Evolutionary conservation across 1,140 invertebrate genomes (phyloP).

Genomic region (Saccostrea echinata): DNA sequence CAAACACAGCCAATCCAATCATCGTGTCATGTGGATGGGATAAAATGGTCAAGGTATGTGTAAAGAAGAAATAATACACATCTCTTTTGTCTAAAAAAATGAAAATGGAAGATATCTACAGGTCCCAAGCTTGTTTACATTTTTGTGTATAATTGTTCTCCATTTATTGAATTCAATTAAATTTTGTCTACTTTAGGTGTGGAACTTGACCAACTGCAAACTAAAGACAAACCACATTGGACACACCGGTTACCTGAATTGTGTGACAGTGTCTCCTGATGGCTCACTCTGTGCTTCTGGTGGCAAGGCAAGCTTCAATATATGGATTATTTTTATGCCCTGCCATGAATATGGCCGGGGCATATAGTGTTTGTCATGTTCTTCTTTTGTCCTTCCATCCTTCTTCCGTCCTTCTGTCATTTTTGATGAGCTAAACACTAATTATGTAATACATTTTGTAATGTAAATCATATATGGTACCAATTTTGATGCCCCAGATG

Average conservation of each 20-base stretch:
- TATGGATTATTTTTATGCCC: constrained; percentile 33
- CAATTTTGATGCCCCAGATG: too few relatives aligned
- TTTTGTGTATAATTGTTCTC: neutral
- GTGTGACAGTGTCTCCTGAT: constrained; percentile 99
- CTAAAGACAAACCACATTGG: constrained; percentile 99
- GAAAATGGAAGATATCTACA: neutral
- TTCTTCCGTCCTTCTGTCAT: too few relatives aligned
- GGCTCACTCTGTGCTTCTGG: constrained; percentile 99
- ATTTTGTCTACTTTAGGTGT: constrained; percentile 86
- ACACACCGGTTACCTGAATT: constrained; percentile 98
- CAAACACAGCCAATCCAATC: constrained; percentile 98
- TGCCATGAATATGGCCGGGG: too few relatives aligned
- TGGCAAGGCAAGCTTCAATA: constrained; percentile 88
- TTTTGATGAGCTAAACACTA: too few relatives aligned
- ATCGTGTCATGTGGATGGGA: constrained; percentile 99
- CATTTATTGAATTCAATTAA: neutral
- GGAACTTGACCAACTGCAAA: constrained; percentile 99
- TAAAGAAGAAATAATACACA: too few relatives aligned
- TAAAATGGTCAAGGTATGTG: constrained; percentile 94
- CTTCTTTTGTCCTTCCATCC: too few relatives aligned
- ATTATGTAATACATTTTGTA: too few relatives aligned
- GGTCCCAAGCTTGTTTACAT: neutral
- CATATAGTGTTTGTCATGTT: too few relatives aligned
- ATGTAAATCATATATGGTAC: too few relatives aligned
- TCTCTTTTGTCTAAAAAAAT: neutral